These are phyloP conservation scores for Parnassius glacialis DNA, from an alignment of 2,888 invertebrate species.

Conservation along the genomic window DNA sequence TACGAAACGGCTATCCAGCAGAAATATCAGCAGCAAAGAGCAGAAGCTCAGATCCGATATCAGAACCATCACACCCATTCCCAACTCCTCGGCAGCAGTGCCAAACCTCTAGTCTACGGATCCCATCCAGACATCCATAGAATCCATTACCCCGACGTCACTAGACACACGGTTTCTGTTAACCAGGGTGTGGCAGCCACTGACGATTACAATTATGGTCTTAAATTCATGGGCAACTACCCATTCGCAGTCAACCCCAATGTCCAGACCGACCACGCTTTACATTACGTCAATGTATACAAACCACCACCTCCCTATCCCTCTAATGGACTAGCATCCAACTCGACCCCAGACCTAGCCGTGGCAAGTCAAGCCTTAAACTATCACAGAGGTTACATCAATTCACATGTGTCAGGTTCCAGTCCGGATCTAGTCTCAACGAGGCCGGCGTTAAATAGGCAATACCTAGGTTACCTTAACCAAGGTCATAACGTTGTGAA, in stretches of 20 bases:
- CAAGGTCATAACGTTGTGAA: slow-evolving; percentile 55
- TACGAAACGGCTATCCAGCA: slow-evolving; percentile 96
- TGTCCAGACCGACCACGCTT: slow-evolving; percentile 65
- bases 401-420: slow-evolving; percentile 85
- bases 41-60: slow-evolving; percentile 64
- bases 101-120: slow-evolving; percentile 79
- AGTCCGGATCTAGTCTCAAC: slow-evolving; percentile 90
- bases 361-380: slow-evolving; percentile 83
- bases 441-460: slow-evolving; percentile 81
- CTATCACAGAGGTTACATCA: slow-evolving; percentile 70
- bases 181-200: slow-evolving; percentile 47
- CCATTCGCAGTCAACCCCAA: slow-evolving; percentile 67
- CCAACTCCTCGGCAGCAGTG: slow-evolving; percentile 41
- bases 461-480: slow-evolving; percentile 65
- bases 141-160: slow-evolving; percentile 84
- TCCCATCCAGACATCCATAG: slow-evolving; percentile 89
- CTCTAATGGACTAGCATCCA: slow-evolving; percentile 87
- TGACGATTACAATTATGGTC: slow-evolving; percentile 61
- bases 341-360: slow-evolving; percentile 92
- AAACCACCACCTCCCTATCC: slow-evolving; percentile 94
- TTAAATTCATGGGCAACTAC: slow-evolving; percentile 62
- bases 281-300: slow-evolving; percentile 84
- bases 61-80: slow-evolving; percentile 59
- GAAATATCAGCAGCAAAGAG: slow-evolving; percentile 83
- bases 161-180: slow-evolving; percentile 69